Conservation (phyloP, 2,888 invertebrate species). For the Chrysodeixis includens region DNA sequence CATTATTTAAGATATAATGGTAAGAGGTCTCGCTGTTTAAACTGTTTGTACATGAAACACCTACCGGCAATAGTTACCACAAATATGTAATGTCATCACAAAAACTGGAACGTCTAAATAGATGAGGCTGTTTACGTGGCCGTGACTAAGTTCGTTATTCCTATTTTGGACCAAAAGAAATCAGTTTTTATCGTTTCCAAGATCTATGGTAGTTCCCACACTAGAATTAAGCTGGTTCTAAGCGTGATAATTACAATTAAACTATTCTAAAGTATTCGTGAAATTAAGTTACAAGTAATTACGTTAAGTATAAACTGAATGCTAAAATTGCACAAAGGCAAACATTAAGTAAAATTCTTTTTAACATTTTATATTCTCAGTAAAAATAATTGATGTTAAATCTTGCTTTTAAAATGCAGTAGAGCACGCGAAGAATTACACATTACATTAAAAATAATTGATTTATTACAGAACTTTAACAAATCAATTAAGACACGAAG, state of each 20-base stretch:
- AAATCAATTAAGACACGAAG: slow-evolving; percentile 33
- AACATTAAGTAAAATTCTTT: not conserved
- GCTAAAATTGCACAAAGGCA: not conserved
- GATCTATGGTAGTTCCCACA: slow-evolving; percentile 38
- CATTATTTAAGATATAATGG: too few relatives aligned
- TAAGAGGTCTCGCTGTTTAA: slow-evolving; percentile 70
- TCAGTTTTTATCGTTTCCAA: slow-evolving; percentile 33
- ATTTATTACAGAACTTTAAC: slow-evolving; percentile 33
- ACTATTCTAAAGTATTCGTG: slow-evolving; percentile 17
- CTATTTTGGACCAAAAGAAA: slow-evolving; percentile 48
- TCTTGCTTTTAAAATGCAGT: slow-evolving; percentile 4
- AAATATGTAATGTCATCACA: slow-evolving; percentile 68
- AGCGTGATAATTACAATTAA: slow-evolving; percentile 30
- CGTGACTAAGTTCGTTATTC: slow-evolving; percentile 48
- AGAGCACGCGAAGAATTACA: slow-evolving; percentile 9
- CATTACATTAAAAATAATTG: slow-evolving; percentile 32
- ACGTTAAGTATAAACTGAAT: slow-evolving; percentile 15
- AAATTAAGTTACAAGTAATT: slow-evolving; percentile 2
- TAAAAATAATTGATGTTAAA: slow-evolving; percentile 11
- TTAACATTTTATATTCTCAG: not conserved
- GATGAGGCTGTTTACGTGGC: slow-evolving; percentile 45
- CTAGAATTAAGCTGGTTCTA: slow-evolving; percentile 27
- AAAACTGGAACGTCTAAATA: slow-evolving; percentile 64
- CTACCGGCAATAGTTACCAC: slow-evolving; percentile 52
- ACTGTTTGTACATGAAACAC: slow-evolving; percentile 61